phyloP scores from a whole-genome alignment of 1,140 invertebrate species.

The Harpegnathos saltator region DNA sequence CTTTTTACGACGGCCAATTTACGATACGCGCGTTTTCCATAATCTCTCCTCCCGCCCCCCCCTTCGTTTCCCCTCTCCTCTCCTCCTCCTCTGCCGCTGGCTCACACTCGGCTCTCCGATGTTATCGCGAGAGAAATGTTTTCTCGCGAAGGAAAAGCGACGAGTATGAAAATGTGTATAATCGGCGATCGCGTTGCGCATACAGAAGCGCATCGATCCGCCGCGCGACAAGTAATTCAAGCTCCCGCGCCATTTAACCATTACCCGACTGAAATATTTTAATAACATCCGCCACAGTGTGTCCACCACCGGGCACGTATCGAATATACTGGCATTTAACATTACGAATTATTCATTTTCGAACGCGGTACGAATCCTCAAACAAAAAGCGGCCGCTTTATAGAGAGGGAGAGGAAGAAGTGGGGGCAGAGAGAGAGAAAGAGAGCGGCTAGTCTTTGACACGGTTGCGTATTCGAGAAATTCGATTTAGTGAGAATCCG shows the following conservation, averaged over 20 bases:
- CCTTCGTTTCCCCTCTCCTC: too few species aligned
- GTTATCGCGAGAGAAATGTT: slow-evolving; percentile 26
- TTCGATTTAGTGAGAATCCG: slow-evolving; percentile 44
- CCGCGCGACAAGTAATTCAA: slow-evolving; percentile 53
- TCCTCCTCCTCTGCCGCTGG: neutral
- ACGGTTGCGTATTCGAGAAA: slow-evolving; percentile 36
- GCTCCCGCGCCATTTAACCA: slow-evolving; percentile 61
- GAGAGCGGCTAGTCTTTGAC: slow-evolving; percentile 54
- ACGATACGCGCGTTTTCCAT: neutral
- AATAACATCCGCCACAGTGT: slow-evolving; percentile 59
- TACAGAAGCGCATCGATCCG: slow-evolving; percentile 46
- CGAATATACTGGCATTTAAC: slow-evolving; percentile 60
- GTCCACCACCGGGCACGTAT: slow-evolving; percentile 46
- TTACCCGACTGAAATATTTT: slow-evolving; percentile 60
- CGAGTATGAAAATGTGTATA: slow-evolving; percentile 39
- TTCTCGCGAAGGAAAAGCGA: slow-evolving; percentile 14
- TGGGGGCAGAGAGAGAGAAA: neutral
- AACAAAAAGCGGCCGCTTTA: slow-evolving; percentile 35
- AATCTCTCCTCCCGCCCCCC: neutral
- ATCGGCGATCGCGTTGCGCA: slow-evolving; percentile 9
- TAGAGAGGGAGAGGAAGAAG: neutral
- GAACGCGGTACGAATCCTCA: slow-evolving; percentile 51
- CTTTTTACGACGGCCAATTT: slow-evolving; percentile 1
- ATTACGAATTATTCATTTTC: slow-evolving; percentile 63
- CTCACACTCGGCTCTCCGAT: neutral